phyloP scores from a whole-genome alignment of 2,113 vertebrate species.

The Megaptera novaeangliae region DNA sequence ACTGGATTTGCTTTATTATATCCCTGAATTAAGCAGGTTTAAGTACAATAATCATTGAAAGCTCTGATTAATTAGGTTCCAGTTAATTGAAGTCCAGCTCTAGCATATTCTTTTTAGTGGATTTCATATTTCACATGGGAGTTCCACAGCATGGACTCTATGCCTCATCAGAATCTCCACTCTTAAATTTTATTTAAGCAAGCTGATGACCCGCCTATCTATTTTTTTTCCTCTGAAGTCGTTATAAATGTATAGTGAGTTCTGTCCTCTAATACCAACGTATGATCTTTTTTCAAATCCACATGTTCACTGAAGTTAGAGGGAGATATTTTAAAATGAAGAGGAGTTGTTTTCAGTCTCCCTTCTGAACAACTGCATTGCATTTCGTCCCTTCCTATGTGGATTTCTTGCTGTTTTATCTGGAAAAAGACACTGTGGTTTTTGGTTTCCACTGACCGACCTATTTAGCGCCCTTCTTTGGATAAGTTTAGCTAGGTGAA shows the following conservation, averaged over 20 bases:
- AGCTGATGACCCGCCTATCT: slow-evolving; percentile 21
- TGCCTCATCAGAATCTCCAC: slow-evolving; percentile 37
- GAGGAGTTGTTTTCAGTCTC: slow-evolving; percentile 42
- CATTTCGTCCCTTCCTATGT: not conserved
- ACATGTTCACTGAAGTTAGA: not conserved
- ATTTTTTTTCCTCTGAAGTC: slow-evolving; percentile 43
- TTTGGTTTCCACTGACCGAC: slow-evolving; percentile 57
- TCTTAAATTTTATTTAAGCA: slow-evolving; percentile 50
- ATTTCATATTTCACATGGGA: slow-evolving; percentile 22
- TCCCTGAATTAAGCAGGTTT: not conserved
- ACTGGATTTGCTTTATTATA: slow-evolving; percentile 41
- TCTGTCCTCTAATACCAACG: not conserved
- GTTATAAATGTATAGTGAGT: slow-evolving; percentile 41
- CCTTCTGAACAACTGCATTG: not conserved
- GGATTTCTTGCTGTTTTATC: slow-evolving; percentile 55
- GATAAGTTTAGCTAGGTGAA: slow-evolving; percentile 65
- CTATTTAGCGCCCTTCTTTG: slow-evolving; percentile 61
- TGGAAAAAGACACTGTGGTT: not conserved
- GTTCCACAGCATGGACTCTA: not conserved
- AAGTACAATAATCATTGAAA: slow-evolving; percentile 1
- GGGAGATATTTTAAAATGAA: slow-evolving; percentile 41
- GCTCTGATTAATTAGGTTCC: not conserved
- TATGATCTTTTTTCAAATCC: slow-evolving; percentile 30
- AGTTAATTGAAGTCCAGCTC: slow-evolving; percentile 36
- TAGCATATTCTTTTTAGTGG: slow-evolving; percentile 28